phyloP scores from a whole-genome alignment of 2,797 vertebrate species.

The Glossophaga mutica region DNA sequence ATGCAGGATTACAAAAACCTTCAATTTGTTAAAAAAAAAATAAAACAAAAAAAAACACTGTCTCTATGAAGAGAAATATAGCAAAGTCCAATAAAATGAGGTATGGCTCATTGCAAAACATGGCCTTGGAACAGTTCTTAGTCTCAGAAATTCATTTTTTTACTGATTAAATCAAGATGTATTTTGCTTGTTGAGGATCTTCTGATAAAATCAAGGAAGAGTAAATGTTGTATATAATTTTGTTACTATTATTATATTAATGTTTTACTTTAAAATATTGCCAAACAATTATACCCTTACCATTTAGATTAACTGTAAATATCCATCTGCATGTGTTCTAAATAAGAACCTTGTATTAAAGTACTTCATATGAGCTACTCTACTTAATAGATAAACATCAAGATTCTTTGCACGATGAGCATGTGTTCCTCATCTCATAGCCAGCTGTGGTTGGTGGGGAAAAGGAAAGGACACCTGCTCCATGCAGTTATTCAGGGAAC shows the following conservation, averaged over 20 bases:
- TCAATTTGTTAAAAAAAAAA: neutral
- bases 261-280: neutral
- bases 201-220: neutral
- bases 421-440: neutral
- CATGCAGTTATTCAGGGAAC: neutral
- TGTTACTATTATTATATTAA: neutral
- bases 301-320: neutral
- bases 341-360: neutral
- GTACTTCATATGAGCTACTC: neutral
- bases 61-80: neutral
- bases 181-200: neutral
- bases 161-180: neutral
- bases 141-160: neutral
- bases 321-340: neutral
- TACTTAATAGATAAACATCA: neutral
- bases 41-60: neutral
- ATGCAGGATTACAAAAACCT: neutral
- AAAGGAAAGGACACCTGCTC: neutral
- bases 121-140: neutral
- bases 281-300: neutral
- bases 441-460: neutral
- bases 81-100: neutral
- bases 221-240: neutral
- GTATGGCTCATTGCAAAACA: neutral
- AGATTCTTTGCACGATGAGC: neutral